A percentile compares a stretch with the other conserved stretches of the same genome.
phyloP scores from a whole-genome alignment of 2,797 vertebrate species.

The Hydrocynus forskahlii region DNA sequence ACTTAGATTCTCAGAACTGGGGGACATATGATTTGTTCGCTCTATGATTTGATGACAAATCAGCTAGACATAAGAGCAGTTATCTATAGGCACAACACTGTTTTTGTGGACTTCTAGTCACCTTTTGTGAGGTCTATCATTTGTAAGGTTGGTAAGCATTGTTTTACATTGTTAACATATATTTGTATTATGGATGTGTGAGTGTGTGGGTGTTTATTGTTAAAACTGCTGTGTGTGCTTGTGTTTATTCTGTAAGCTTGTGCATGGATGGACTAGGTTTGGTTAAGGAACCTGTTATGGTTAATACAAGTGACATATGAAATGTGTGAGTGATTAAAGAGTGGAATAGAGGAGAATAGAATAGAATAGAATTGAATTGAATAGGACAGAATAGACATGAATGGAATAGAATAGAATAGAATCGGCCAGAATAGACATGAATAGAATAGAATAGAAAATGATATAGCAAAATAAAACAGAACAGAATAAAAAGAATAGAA shows the following conservation, averaged over 20 bases:
- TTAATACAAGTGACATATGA: slow-evolving; percentile 3
- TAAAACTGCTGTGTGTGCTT: not conserved
- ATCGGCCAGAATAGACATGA: not conserved
- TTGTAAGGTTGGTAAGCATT: not conserved
- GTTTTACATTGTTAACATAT: not conserved
- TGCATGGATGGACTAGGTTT: slow-evolving; percentile 12
- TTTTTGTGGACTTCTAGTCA: not conserved
- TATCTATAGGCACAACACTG: not conserved
- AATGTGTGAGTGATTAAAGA: not conserved
- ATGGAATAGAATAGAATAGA: not conserved
- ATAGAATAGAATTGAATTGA: not conserved
- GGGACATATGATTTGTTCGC: not conserved
- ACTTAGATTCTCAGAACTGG: not conserved
- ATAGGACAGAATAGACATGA: too few relatives aligned
- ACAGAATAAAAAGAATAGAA: too few relatives aligned
- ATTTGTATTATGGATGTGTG: not conserved
- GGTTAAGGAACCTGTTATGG: not conserved
- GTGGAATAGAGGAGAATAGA: too few relatives aligned
- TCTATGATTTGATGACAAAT: not conserved
- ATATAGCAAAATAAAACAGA: too few relatives aligned
- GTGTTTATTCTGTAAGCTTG: slow-evolving; percentile 35
- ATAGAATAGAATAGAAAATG: too few relatives aligned
- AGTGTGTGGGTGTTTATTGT: not conserved
- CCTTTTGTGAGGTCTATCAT: not conserved
- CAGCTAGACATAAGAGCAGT: not conserved